Evolutionary conservation across 1,140 invertebrate species (phyloP), one percentile per base, ranked within the genome.

Genomic region (Saccostrea echinata): DNA sequence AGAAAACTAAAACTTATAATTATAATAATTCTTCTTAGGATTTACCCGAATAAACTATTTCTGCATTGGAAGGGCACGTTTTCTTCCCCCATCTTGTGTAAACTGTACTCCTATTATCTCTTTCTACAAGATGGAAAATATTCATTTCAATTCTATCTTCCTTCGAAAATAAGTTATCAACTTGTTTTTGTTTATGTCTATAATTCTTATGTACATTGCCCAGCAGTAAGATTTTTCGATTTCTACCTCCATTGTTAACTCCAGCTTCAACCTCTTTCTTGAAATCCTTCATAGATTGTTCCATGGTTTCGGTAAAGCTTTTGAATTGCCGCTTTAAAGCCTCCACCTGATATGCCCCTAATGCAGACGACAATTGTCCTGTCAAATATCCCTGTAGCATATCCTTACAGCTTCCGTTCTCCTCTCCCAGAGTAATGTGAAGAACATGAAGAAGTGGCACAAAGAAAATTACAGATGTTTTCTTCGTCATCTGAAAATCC

Each of bases 301-400:
- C 57, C 6, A 64, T 64, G 57, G 24, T 24, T 6, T 64, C 57
- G 21, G 57, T 64, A n/a, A 64, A 64, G 24, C 21, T 21, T 64
- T 64, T 64, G 57, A 64, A 64, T 24, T 64, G 16, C 11, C 57
- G 57, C 18, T 18, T 64, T 24, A 64, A 64, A 64, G 57, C 57
- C 24, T 64, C 57, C 24, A 64, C 57, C 21, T 64, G 57, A 24
- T 64, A 64, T 0, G 57, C 57, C 24, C 57, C 57, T 64, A 64
- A 24, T 21, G 57, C 57, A 18, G 57, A 64, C 3, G 57, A 64
- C 57, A 64, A 24, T 3, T 64, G 57, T 64, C 57, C 57, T 64
- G 57, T 64, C 57, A 64, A 9, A 64, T 64, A 64, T n/a, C 57
- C 57, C 57, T 64, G 57, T 64, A 64, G 21, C 21, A 64, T 64